Base-by-base conservation (phyloP, 2,888 invertebrate species). In the Eupithecia tripunctaria region DNA sequence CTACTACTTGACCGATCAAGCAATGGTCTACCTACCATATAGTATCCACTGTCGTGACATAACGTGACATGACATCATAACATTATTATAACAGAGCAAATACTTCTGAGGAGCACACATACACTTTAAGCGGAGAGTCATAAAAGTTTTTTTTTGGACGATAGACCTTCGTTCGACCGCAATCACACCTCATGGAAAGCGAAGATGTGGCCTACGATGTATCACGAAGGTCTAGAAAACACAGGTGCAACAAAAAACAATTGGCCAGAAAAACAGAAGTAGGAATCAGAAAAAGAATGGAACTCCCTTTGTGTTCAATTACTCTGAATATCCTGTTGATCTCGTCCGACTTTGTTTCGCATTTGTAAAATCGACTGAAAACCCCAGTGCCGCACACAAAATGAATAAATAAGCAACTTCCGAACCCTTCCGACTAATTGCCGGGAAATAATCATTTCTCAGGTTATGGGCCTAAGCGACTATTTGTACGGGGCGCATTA, bases 361-460 rank as follows among this genome's bases (percentile, higher is more conserved):
- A 25, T 8, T n/a, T 56, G 25, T 25, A 56, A 56, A 56, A 14
- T 25, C 41, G 18, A 15, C 63, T 32, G 51, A n/a, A 18, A 67
- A 63, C 43, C 43, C 60, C 43, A 29, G 29, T 25, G 12, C 36
- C n/a, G 15, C 72, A 67, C 66, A 66, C 69, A 38, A 59, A 69
- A 75, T 73, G 65, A 73, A 77, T 78, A 77, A 77, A 77, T 72
- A 70, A 70, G 67, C 74, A 72, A 70, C 71, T 75, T 77, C 72
- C 67, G 63, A 72, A 71, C 63, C 72, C 74, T 66, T 62, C 71
- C 75, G 73, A 78, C 80, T 85, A 86, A 87, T 87, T 83, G 84
- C 80, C 73, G 80, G 80, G 80, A 87, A 85, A 87, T 87, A 87
- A 87, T 87, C 83, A 86, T 84, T 83, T 81, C 78, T 62, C 82